Evolutionary conservation across 2,113 vertebrate species (phyloP), one percentile per base, ranked within the genome.

Genomic region (Numida meleagris): DNA sequence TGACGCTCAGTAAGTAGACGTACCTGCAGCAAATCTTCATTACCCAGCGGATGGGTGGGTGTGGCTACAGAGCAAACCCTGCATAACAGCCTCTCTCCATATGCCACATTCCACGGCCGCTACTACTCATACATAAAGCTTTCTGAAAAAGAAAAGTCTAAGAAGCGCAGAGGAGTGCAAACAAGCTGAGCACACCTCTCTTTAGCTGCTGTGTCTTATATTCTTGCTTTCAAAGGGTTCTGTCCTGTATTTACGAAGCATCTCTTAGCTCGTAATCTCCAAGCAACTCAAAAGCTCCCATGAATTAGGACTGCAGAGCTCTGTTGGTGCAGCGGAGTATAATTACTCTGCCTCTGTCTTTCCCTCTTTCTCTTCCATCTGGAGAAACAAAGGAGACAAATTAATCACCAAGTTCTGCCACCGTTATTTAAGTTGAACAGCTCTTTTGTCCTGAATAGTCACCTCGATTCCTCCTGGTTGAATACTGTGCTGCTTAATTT

Each of bases 361-460:
- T 93, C 86, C 46, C 43, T 81, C 77, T 83, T 76, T 95, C 33
- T 91, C 82, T 58, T 89, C n/a, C 72, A 89, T 16, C 29, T 48
- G 51, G 2, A 89, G 46, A 65, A 95, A 90, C 34, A 82, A 83
- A 88, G 55, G 27, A 82, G 70, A 73, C 53, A 82, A 92, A 92
- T 82, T 90, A 93, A 92, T 84, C 77, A 90, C 66, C 46, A 93
- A 88, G 75, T 81, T 93, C 79, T 94, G 71, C 50, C 59, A 55
- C 82, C 55, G 86, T 92, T 81, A 63, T 92, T 94, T 84, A 63
- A 84, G 43, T 9, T 82, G 65, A 90, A 77, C 38, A 78, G 42
- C 36, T 81, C 68, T 71, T 95, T 91, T 88, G 63, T 90, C n/a
- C 53, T 77, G 61, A 76, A 63, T 21, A 91, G 43, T 83, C 72